Base-by-base conservation (phyloP, 2,797 vertebrate genomes). In the Girardinus metallicus region DNA sequence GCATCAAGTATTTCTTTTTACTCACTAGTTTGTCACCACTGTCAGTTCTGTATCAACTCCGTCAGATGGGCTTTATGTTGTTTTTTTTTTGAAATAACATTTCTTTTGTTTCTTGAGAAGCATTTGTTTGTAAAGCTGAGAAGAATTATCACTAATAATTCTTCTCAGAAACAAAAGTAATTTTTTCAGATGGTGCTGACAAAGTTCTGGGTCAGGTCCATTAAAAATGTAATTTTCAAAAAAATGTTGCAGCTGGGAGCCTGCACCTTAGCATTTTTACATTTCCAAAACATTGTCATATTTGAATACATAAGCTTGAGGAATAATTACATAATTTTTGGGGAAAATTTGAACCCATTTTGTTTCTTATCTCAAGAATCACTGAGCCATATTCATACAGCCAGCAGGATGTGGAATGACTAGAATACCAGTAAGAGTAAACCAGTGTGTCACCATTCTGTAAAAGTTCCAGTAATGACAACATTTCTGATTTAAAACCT, bases 221-320 rank as follows among this genome's bases (percentile, higher is more conserved):
- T 47, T 47, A 47, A 47, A 47, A 49, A 49, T 49, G 15, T 18
- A 49, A 49, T 41, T 68, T 68, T 43, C 1, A 68, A 23, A 68
- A 26, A 43, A 26, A 68, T 11, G 2, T 11, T 41, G 10, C 21
- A 41, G 0, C 36, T 68, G 36, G 64, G 39, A 43, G 39, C 36
- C 66, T 66, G 34, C 39, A 66, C 6, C 18, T 66, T 23, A 39
- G 39, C 15, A 39, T 68, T 9, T 68, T 68, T 68, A 68, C 9
- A 68, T 68, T 68, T 23, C 18, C 66, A 23, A 68, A 68, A 68
- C 66, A 68, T 68, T 68, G 21, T 43, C 39, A 68, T 68, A 68
- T 68, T 41, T 68, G 66, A 68, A 18, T 18, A 47, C 46, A 47
- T 18, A 47, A 47, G 46, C 46, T 47, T 47, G 16, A 47, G 46